Conservation (phyloP, 2,797 vertebrate genomes). For the Clangula hyemalis region DNA sequence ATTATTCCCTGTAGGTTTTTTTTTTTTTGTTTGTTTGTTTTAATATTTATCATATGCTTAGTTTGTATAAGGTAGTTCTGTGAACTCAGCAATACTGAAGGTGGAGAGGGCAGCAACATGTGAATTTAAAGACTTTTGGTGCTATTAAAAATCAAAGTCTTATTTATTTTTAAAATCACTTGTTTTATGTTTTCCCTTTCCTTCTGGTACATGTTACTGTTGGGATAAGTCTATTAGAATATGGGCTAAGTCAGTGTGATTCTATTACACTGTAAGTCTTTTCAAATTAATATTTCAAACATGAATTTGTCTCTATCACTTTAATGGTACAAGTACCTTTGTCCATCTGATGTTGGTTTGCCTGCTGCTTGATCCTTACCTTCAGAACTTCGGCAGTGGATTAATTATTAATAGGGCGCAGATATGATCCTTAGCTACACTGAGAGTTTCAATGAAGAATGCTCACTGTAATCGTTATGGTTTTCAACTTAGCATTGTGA, state of each 20-base stretch:
- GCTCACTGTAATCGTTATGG: not conserved
- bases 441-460: not conserved
- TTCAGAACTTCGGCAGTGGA: not conserved
- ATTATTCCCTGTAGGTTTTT: conserved; percentile 16
- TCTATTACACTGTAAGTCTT: not conserved
- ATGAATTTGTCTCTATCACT: conserved; percentile 40
- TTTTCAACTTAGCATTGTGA: not conserved
- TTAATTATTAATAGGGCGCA: not conserved
- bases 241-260: not conserved
- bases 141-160: conserved; percentile 18
- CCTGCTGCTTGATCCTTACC: not conserved
- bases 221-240: conserved; percentile 49
- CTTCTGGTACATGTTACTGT: conserved; percentile 20
- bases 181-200: not conserved
- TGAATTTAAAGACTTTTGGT: conserved; percentile 15
- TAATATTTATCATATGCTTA: not conserved
- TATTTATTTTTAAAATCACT: conserved; percentile 40
- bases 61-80: not conserved
- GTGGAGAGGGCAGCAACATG: not conserved
- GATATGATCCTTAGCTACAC: not conserved
- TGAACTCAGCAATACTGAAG: conserved; percentile 8
- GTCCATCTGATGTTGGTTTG: not conserved
- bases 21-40: not conserved
- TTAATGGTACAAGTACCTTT: not conserved
- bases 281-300: conserved; percentile 57